Evolutionary conservation across 2,888 invertebrate species (phyloP).

Genomic region (Drosophila vallismaia): DNA sequence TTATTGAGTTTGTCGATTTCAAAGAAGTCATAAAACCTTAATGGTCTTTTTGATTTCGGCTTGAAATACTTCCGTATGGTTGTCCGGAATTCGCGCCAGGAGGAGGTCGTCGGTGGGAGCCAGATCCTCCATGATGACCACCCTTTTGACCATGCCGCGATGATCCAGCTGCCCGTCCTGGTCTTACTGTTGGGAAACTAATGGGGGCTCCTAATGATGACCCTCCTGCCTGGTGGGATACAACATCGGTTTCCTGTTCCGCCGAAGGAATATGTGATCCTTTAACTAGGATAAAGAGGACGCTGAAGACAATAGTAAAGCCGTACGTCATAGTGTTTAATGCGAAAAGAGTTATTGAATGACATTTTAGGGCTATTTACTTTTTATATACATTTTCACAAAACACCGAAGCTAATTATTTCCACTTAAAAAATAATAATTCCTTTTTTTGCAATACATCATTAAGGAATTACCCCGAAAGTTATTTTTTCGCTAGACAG

Average conservation of each 20-base stretch:
- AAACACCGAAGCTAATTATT: not conserved
- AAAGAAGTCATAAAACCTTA: not conserved
- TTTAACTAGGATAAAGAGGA: slow-evolving; percentile 1
- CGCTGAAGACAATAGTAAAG: not conserved
- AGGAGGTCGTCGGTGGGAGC: not conserved
- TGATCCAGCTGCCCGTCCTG: slow-evolving; percentile 1
- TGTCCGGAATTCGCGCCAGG: not conserved
- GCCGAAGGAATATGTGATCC: slow-evolving; percentile 1
- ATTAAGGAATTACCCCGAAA: not conserved
- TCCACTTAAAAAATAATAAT: not conserved
- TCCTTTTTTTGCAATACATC: not conserved
- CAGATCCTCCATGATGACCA: not conserved
- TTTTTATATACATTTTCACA: not conserved
- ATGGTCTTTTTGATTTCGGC: not conserved
- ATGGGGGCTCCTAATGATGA: slow-evolving; percentile 6
- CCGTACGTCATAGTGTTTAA: slow-evolving; percentile 2
- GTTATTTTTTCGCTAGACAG: not conserved
- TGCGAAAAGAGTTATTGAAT: not conserved
- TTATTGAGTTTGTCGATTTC: not conserved
- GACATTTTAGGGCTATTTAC: not conserved
- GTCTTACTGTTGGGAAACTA: slow-evolving; percentile 13
- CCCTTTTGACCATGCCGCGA: not conserved
- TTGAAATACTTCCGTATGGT: not conserved
- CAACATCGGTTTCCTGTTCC: not conserved
- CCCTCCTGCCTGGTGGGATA: not conserved